phyloP scores from a whole-genome alignment of 2,113 vertebrate genomes.

The Osmerus mordax region DNA sequence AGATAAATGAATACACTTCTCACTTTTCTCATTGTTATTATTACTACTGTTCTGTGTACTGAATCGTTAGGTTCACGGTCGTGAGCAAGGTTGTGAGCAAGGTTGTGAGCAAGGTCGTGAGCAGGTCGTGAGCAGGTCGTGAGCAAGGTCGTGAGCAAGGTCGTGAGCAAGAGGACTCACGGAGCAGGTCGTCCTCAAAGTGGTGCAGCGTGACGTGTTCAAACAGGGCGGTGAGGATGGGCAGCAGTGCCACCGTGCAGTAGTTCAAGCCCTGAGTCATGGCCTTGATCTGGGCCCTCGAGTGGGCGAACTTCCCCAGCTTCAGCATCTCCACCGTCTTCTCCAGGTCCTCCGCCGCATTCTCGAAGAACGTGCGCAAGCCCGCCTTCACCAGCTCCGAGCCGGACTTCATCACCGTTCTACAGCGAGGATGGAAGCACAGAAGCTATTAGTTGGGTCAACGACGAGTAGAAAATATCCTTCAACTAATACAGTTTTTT shows the following conservation, averaged over 20 bases:
- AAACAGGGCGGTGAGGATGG: slow-evolving; percentile 90
- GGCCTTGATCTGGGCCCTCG: slow-evolving; percentile 91
- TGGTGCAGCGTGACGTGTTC: slow-evolving; percentile 86
- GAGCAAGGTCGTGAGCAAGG: too few relatives aligned
- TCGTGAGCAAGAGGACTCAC: slow-evolving; percentile 71
- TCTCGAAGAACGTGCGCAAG: slow-evolving; percentile 89
- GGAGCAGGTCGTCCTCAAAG: slow-evolving; percentile 84
- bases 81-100: too few relatives aligned
- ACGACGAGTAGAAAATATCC: not conserved
- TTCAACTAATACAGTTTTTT: not conserved
- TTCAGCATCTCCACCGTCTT: slow-evolving; percentile 95
- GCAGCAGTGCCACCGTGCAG: slow-evolving; percentile 89
- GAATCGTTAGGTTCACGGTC: too few relatives aligned
- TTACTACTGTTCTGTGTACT: too few relatives aligned
- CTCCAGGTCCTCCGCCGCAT: slow-evolving; percentile 88
- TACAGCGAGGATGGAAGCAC: slow-evolving; percentile 36
- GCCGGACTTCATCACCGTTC: slow-evolving; percentile 97
- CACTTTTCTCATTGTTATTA: too few relatives aligned
- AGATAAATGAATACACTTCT: too few relatives aligned
- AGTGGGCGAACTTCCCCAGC: slow-evolving; percentile 92
- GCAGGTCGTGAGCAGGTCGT: too few relatives aligned
- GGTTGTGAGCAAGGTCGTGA: too few relatives aligned
- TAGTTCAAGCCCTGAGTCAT: slow-evolving; percentile 94
- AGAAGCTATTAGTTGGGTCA: not conserved
- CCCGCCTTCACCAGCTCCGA: slow-evolving; percentile 93